Evolutionary conservation across 1,140 invertebrate genomes (phyloP).

Genomic region (Eurosta solidaginis): DNA sequence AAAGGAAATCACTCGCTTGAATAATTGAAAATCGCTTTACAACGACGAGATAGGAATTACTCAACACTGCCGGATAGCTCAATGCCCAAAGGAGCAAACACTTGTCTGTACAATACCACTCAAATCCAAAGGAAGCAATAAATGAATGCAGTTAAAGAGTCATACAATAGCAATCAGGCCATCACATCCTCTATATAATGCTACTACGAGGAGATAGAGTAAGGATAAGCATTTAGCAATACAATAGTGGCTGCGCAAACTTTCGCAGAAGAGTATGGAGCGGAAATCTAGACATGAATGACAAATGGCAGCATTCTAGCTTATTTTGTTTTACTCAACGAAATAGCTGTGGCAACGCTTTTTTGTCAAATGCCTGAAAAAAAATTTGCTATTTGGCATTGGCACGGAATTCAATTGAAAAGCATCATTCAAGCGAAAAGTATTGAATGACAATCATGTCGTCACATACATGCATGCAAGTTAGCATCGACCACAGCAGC

Average conservation of each 20-base stretch:
- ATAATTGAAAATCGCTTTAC: constrained; percentile 50
- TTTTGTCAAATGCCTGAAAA: constrained; percentile 12
- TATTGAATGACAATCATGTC: constrained; percentile 17
- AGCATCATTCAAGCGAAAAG: constrained; percentile 16
- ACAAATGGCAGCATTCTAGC: constrained; percentile 51
- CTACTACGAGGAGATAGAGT: not conserved
- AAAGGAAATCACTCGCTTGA: constrained; percentile 12
- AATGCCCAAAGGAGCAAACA: constrained; percentile 58
- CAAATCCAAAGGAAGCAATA: constrained; percentile 27
- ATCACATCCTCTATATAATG: not conserved
- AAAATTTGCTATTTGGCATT: not conserved
- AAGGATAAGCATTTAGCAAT: constrained; percentile 15
- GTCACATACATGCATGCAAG: not conserved
- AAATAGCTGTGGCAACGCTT: constrained; percentile 32
- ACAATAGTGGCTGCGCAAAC: not conserved
- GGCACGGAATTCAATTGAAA: constrained; percentile 31
- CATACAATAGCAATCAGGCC: not conserved
- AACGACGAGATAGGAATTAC: constrained; percentile 28
- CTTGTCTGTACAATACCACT: constrained; percentile 34
- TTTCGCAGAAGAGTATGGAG: constrained; percentile 32
- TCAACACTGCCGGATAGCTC: constrained; percentile 44
- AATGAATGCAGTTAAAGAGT: not conserved
- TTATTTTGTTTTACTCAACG: not conserved
- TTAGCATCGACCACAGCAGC: not conserved
- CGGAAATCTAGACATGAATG: constrained; percentile 59